Conservation (phyloP, 53 echinoderm and acorn worm genomes). For the Echinarachnius parma region DNA sequence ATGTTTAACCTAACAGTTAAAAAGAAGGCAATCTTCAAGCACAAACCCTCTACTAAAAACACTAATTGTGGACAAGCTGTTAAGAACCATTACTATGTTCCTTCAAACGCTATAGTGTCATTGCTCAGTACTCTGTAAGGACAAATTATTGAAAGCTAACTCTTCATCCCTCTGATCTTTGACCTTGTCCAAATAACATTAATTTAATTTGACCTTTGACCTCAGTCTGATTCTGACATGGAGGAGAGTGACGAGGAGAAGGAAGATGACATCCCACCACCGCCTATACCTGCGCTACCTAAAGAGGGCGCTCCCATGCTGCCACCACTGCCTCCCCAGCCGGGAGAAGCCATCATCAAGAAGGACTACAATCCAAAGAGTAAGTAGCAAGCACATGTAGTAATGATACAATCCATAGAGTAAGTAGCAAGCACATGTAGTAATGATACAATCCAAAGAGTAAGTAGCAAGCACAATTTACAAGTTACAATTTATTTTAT, state of each 20-base stretch:
- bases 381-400: conserved; percentile 67
- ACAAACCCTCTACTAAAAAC: no score
- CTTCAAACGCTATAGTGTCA: not conserved
- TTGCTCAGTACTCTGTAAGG: no score
- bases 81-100: not conserved
- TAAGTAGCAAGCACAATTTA: no score
- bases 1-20: no score
- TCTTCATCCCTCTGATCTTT: not conserved
- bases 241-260: conserved; percentile 97
- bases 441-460: conserved; percentile 96
- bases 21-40: no score
- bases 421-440: conserved; percentile 67
- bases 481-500: no score
- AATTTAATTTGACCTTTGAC: conserved; percentile 7
- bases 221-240: conserved; percentile 83
- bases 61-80: no score
- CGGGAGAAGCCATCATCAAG: conserved; percentile 84
- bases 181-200: no score
- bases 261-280: conserved; percentile 35
- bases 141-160: no score
- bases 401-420: conserved; percentile 96
- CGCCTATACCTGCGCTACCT: conserved; percentile 49
- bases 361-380: conserved; percentile 98
- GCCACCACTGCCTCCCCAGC: conserved; percentile 81
- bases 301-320: conserved; percentile 64